Percentiles rank a stretch among this genome's conserved stretches.
These are phyloP conservation scores for Hippolais icterina DNA, from an alignment of 2,113 vertebrate genomes.

Conservation along the genomic window DNA sequence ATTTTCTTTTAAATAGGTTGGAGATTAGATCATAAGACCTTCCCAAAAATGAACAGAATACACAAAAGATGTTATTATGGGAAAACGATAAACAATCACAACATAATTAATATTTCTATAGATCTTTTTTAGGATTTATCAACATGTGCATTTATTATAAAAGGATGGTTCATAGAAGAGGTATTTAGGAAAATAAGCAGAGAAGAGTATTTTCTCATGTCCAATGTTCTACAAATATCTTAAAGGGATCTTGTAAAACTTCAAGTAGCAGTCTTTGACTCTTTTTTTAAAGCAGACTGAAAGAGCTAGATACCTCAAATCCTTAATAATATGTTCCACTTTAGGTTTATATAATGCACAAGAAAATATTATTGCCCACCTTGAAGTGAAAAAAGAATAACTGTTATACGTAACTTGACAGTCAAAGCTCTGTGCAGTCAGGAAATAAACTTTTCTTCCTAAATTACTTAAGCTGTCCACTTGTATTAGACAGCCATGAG, in stretches of 20 bases:
- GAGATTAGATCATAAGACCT: slow-evolving; percentile 72
- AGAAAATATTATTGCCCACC: not conserved
- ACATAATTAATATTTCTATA: slow-evolving; percentile 10
- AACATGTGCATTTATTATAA: not conserved
- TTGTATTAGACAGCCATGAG: not conserved
- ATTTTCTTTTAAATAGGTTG: slow-evolving; percentile 76
- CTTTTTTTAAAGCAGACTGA: not conserved
- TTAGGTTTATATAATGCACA: not conserved
- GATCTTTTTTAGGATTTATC: not conserved
- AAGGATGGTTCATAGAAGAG: not conserved
- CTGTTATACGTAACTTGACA: not conserved
- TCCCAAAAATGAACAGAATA: slow-evolving; percentile 68
- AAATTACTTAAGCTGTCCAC: not conserved
- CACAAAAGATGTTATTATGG: slow-evolving; percentile 50
- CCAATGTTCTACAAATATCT: not conserved
- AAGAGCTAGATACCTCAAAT: not conserved
- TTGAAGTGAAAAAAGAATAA: not conserved
- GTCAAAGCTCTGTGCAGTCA: not conserved
- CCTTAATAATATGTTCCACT: not conserved
- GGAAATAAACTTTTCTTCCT: slow-evolving; percentile 20
- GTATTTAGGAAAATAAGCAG: not conserved
- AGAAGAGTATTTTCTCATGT: not conserved
- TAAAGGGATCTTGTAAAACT: not conserved
- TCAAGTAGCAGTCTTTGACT: not conserved
- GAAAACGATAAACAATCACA: slow-evolving; percentile 68